Base-by-base conservation (phyloP, 2,888 invertebrate genomes). In the Phytoseiulus persimilis region DNA sequence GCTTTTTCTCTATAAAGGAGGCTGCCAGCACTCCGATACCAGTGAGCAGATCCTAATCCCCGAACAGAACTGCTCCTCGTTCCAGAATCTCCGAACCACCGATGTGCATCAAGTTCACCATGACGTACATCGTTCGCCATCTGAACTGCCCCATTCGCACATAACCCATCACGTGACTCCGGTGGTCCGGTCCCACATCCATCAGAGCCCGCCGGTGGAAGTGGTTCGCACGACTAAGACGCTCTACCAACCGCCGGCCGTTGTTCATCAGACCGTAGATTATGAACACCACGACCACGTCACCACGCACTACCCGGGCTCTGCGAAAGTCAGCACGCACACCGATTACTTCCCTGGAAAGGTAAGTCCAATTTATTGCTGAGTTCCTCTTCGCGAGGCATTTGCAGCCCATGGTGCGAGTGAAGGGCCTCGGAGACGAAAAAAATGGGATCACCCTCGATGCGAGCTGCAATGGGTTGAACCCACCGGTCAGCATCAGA, bases 231-330 rank as follows among this genome's bases (percentile, higher is more conserved):
- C 87, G 23, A 87, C 87, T 28, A 87, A 87, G 33, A 87, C 87
- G 39, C n/a, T 87, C 23, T 87, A 87, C 45, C 87, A 87, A n/a
- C 87, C 87, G 45, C 87, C 87, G 23, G 87, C 32, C 33, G 33
- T 87, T 0, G 31, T 87, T 28, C 87, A 87, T 33, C 87, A 45
- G n/a, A 87, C 87, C 32, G 32, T 87, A 28, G 87, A 87, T 31
- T 87, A 87, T 33, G 87, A 87, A 33, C 87, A 87, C 18, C 87
- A 87, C 45, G 87, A 87, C 87, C 87, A 87, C 32, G 87, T 87
- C 33, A 87, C 87, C 0, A 87, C 87, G n/a, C 87, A 87, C 45
- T 87, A 87, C 33, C 87, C 87, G 5, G 87, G 87, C 11, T 32
- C 32, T 5, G 28, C 87, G 11, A 33, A 87, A n/a, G 1, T 31